A percentile compares a stretch with the other conserved stretches of the same genome.
Conservation (phyloP, 2,797 vertebrate genomes). For the Oryzias sinensis region DNA sequence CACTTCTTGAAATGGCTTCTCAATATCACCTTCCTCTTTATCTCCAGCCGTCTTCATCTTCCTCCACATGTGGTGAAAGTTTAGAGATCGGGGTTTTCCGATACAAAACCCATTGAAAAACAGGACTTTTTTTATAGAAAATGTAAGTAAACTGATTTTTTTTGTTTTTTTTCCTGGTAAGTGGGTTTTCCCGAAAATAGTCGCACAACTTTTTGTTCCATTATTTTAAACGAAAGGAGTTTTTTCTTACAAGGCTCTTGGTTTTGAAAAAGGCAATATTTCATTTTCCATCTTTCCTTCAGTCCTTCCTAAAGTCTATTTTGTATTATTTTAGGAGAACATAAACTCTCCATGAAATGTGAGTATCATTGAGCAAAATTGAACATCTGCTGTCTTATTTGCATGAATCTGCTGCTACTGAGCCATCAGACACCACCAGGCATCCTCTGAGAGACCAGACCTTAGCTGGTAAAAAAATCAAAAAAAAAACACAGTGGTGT, state of each 20-base stretch:
- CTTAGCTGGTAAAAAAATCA: too few species aligned
- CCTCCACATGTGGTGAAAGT: neutral
- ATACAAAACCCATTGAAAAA: neutral
- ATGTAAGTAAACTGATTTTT: neutral
- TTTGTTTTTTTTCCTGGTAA: too few species aligned
- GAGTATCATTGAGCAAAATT: slow-evolving; percentile 42
- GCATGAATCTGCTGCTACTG: slow-evolving; percentile 17
- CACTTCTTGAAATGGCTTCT: neutral
- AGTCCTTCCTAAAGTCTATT: slow-evolving; percentile 18
- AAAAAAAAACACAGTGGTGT: too few species aligned
- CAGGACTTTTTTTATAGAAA: neutral
- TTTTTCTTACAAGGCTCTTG: too few species aligned
- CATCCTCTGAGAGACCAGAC: slow-evolving; percentile 21
- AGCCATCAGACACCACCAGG: slow-evolving; percentile 31
- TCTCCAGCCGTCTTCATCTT: neutral
- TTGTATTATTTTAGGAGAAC: slow-evolving; percentile 44
- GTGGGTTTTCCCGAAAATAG: neutral
- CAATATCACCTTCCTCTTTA: neutral
- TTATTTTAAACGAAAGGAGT: too few species aligned
- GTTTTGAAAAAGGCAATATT: too few species aligned
- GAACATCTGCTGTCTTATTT: slow-evolving; percentile 48
- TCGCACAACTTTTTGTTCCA: neutral
- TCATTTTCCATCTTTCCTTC: too few species aligned
- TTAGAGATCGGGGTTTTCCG: neutral
- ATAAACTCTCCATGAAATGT: slow-evolving; percentile 54